Conservation (phyloP, 2,113 vertebrate species). For the Mustela nigripes region DNA sequence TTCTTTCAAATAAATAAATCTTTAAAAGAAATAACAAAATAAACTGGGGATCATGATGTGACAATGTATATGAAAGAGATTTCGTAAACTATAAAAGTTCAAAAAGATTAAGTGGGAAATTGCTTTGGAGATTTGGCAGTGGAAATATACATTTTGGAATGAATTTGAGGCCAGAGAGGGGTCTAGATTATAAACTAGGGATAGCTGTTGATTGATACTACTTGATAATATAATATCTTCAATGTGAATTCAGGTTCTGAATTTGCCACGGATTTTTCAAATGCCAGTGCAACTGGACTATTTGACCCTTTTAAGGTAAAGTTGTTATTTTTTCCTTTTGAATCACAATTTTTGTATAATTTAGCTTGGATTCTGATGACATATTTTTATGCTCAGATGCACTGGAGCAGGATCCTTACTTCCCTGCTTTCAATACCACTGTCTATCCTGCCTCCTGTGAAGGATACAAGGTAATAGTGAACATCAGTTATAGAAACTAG, state of each 20-base stretch:
- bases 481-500: neutral
- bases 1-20: neutral
- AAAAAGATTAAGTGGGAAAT: neutral
- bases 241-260: slow-evolving; percentile 88
- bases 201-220: neutral
- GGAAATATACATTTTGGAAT: neutral
- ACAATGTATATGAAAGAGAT: neutral
- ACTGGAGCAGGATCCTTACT: slow-evolving; percentile 93
- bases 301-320: slow-evolving; percentile 95
- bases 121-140: neutral
- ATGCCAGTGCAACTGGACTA: slow-evolving; percentile 95
- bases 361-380: slow-evolving; percentile 40
- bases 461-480: slow-evolving; percentile 93
- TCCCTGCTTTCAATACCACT: slow-evolving; percentile 93
- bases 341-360: neutral
- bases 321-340: slow-evolving; percentile 23
- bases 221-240: slow-evolving; percentile 61
- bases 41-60: neutral
- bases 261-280: slow-evolving; percentile 97
- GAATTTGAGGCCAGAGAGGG: neutral
- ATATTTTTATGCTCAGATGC: slow-evolving; percentile 89
- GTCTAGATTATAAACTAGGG: neutral
- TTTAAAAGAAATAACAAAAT: neutral
- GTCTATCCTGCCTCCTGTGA: slow-evolving; percentile 94
- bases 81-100: slow-evolving; percentile 24